These are phyloP conservation scores for Agrotis puta DNA, from an alignment of 2,888 invertebrate species.

Conservation along the genomic window DNA sequence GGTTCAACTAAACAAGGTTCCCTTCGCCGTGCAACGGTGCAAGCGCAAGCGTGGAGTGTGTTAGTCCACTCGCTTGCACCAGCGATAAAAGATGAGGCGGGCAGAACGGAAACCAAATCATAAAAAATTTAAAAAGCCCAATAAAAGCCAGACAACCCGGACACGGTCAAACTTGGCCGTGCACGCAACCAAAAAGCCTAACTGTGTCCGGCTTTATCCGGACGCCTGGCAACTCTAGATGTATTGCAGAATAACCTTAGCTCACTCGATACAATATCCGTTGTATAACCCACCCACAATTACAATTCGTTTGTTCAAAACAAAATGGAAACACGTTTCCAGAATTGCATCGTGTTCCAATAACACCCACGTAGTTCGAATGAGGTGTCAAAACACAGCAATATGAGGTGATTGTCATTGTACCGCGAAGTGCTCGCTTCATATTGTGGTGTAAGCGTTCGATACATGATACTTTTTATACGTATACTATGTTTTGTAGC, in stretches of 20 bases:
- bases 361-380: slow-evolving; percentile 54
- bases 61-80: too few species aligned
- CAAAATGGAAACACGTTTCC: slow-evolving; percentile 48
- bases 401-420: slow-evolving; percentile 47
- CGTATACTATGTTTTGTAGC: background rate
- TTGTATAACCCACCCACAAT: slow-evolving; percentile 31
- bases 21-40: too few species aligned
- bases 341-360: slow-evolving; percentile 63
- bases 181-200: too few species aligned
- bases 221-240: too few species aligned
- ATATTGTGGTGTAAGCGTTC: slow-evolving; percentile 37
- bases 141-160: too few species aligned
- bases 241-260: background rate
- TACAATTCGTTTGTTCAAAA: slow-evolving; percentile 42
- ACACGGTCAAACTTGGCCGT: too few species aligned
- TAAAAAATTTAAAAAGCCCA: too few species aligned
- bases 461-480: slow-evolving; percentile 39
- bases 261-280: slow-evolving; percentile 21
- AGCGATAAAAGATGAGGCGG: too few species aligned
- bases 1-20: too few species aligned
- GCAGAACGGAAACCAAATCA: too few species aligned
- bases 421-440: slow-evolving; percentile 49
- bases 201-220: too few species aligned
- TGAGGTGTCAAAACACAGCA: slow-evolving; percentile 60
- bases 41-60: too few species aligned